These are phyloP conservation scores for Centropus unirufus DNA, from an alignment of 2,113 vertebrate species.

Conservation along the genomic window DNA sequence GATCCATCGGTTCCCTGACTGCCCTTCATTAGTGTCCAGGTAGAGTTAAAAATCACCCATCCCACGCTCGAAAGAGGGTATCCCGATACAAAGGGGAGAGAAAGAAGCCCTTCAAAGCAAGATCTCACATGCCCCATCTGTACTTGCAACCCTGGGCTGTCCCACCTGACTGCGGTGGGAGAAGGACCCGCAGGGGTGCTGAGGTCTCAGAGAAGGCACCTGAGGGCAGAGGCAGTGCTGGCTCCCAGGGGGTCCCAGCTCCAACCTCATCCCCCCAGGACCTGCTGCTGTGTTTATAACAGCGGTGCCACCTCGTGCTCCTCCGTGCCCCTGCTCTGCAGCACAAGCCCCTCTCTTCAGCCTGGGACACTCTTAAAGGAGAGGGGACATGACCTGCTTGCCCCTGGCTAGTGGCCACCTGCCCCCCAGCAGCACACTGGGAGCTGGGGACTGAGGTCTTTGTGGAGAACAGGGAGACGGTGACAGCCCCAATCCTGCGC, in stretches of 20 bases:
- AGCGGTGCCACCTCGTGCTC: accelerated
- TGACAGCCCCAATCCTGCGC: neutral
- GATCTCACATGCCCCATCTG: too few relatives aligned
- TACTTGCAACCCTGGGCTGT: neutral
- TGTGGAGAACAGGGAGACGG: accelerated
- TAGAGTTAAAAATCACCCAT: neutral
- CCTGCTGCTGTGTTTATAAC: neutral
- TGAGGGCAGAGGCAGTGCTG: neutral
- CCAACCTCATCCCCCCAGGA: neutral
- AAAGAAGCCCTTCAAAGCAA: neutral
- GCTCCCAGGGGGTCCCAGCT: neutral
- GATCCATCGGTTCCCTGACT: neutral
- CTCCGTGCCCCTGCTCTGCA: neutral
- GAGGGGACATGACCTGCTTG: neutral
- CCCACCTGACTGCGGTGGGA: neutral
- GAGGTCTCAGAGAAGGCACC: neutral
- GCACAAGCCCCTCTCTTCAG: too few relatives aligned
- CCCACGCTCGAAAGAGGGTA: neutral
- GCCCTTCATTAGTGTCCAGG: neutral
- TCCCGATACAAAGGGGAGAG: neutral
- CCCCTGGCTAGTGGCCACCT: neutral
- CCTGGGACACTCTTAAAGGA: neutral
- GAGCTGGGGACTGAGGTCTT: neutral
- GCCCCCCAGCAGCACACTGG: accelerated
- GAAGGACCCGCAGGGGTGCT: neutral